Conservation (phyloP, 2,113 vertebrate species). For the Corythornis cristatus region DNA sequence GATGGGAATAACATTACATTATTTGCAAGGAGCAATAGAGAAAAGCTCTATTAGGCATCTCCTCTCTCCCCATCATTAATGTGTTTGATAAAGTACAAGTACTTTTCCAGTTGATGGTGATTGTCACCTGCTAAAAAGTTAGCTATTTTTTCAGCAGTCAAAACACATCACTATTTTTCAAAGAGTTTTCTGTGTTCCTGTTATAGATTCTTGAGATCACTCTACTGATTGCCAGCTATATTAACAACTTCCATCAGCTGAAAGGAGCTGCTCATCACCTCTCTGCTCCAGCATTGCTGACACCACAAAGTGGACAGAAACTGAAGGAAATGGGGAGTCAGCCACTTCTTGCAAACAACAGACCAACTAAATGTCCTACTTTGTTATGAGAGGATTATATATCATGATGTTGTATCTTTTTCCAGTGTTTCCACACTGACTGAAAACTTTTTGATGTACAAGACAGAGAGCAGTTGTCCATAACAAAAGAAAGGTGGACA, state of each 20-base stretch:
- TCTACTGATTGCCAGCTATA: constrained; percentile 91
- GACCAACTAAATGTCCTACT: constrained; percentile 90
- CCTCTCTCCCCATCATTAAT: constrained; percentile 18
- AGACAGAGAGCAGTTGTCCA: neutral
- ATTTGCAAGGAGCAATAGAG: neutral
- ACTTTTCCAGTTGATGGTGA: constrained; percentile 43
- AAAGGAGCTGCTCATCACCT: constrained; percentile 89
- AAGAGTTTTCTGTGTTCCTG: constrained; percentile 51
- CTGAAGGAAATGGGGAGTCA: constrained; percentile 82
- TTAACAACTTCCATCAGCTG: constrained; percentile 91
- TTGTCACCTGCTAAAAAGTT: constrained; percentile 54
- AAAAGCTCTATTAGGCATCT: constrained; percentile 11
- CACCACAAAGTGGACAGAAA: constrained; percentile 78
- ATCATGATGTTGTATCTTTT: neutral
- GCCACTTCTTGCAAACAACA: constrained; percentile 76
- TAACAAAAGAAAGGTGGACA: neutral
- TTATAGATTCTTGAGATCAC: constrained; percentile 93
- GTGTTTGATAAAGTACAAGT: constrained; percentile 43
- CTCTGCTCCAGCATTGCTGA: constrained; percentile 87
- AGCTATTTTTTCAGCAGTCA: constrained; percentile 60
- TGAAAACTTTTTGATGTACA: neutral
- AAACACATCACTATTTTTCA: constrained; percentile 61
- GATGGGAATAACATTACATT: constrained; percentile 15
- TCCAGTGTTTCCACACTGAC: neutral
- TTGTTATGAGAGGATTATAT: constrained; percentile 80